Conservation (phyloP, 1,140 invertebrate genomes). For the Tachypleus tridentatus region DNA sequence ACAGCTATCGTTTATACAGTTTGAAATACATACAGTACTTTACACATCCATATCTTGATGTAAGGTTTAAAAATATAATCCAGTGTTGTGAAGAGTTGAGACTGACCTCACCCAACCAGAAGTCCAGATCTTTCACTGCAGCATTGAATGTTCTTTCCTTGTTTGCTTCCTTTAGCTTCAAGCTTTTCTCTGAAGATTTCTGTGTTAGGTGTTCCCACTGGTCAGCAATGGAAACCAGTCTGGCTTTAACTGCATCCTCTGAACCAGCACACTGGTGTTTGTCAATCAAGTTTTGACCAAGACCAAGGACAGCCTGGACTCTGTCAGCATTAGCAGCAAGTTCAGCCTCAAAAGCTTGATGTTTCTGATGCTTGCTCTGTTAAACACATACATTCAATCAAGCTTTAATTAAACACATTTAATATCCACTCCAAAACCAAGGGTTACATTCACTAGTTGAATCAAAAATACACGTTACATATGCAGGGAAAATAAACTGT, state of each 20-base stretch:
- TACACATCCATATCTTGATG: background rate
- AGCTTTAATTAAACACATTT: background rate
- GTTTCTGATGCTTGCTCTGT: conserved; percentile 87
- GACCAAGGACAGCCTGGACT: conserved; percentile 86
- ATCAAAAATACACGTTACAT: no score
- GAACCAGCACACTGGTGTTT: conserved; percentile 75
- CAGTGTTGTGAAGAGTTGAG: background rate
- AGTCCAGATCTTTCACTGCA: conserved; percentile 98
- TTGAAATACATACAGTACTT: background rate
- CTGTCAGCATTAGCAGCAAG: conserved; percentile 97
- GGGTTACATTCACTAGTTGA: no score
- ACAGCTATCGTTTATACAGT: background rate
- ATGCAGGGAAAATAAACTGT: no score
- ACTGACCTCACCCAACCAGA: conserved; percentile 94
- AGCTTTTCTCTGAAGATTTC: conserved; percentile 94
- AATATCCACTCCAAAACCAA: no score
- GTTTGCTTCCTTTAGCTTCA: conserved; percentile 94
- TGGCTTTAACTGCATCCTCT: conserved; percentile 77
- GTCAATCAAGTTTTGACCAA: conserved; percentile 91
- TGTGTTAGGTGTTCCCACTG: conserved; percentile 98
- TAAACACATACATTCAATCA: no score
- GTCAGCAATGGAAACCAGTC: conserved; percentile 87
- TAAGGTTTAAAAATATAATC: background rate
- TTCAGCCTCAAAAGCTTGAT: conserved; percentile 98
- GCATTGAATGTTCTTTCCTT: conserved; percentile 98